Evolutionary conservation across 2,797 vertebrate species (phyloP), one percentile per base, ranked within the genome.

Genomic region (Neosilurus hyrtlii): DNA sequence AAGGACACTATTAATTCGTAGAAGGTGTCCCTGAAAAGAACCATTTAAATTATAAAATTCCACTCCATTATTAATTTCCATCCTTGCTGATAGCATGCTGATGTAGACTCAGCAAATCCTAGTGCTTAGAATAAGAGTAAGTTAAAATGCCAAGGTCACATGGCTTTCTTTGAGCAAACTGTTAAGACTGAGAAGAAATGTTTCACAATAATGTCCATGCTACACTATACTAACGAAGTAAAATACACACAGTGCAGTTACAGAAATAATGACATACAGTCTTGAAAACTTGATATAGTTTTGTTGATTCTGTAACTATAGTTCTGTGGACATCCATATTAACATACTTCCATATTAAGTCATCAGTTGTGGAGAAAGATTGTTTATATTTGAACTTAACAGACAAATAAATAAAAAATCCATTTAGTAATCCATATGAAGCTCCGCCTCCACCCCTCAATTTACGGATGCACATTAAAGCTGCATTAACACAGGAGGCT

Each of bases 1-100:
- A 83, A 77, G 82, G 82, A 52, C 24, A 51, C 63, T 83, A 56
- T 54, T 76, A 51, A 70, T 78, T 83, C 75, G 63, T 71, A 59
- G 73, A 70, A 79, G 18, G 14, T 24, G 43, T 62, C 35, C 65
- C 56, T 62, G 20, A 56, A 70, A 52, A 30, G 20, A 79, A 37
- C 68, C 56, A 54, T 62, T 83, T 26, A 71, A 78, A 78, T 71
- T 35, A 35, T 70, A 78, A 83, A 61, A 57, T 71, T 37, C 16
- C 37, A 30, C 65, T 37, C 18, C 59, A 52, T 61, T 57, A 59
- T 59, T 54, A 62, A 61, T 52, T 83, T 61, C 68, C 20, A 18
- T 26, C 26, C 63, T 51, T 61, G 35, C 74, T 65, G 81, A 59
- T 61, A 57, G 63, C 63, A 61, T n/a, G 30, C 37, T 43, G 3